Evolutionary conservation across 2,113 vertebrate species (phyloP).

Genomic region (Triplophysa rosa): DNA sequence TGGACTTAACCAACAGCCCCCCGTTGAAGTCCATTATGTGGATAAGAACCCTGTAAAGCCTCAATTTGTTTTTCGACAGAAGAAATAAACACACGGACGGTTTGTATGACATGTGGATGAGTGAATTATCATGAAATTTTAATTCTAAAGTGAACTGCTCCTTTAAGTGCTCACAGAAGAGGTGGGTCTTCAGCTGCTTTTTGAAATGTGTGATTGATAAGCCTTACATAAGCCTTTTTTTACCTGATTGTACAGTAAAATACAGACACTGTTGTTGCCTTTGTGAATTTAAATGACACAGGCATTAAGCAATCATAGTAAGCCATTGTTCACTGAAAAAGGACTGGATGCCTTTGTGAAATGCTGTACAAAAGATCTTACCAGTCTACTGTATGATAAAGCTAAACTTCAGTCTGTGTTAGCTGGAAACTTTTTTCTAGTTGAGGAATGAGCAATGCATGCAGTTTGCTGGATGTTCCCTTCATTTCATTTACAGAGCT

Average conservation of each 20-base stretch:
- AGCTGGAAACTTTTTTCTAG: slow-evolving; percentile 40
- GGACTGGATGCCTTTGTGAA: neutral
- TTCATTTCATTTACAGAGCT: neutral
- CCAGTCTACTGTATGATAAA: neutral
- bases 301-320: neutral
- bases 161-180: too few species aligned
- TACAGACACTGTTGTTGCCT: neutral
- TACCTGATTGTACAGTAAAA: neutral
- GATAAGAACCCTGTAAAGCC: too few species aligned
- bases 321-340: neutral
- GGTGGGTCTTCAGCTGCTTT: too few species aligned
- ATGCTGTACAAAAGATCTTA: too few species aligned
- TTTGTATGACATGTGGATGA: too few species aligned
- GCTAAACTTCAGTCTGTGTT: slow-evolving; percentile 36
- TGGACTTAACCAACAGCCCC: too few species aligned
- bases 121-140: too few species aligned
- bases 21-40: too few species aligned
- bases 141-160: too few species aligned
- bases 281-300: neutral
- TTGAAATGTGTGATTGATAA: too few species aligned
- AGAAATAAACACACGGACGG: too few species aligned
- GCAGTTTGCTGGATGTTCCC: neutral
- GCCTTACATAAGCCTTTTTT: neutral
- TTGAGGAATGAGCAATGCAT: neutral
- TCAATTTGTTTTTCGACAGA: too few species aligned